Base-by-base conservation (phyloP, 2,888 invertebrate species). In the Clanis bilineata region DNA sequence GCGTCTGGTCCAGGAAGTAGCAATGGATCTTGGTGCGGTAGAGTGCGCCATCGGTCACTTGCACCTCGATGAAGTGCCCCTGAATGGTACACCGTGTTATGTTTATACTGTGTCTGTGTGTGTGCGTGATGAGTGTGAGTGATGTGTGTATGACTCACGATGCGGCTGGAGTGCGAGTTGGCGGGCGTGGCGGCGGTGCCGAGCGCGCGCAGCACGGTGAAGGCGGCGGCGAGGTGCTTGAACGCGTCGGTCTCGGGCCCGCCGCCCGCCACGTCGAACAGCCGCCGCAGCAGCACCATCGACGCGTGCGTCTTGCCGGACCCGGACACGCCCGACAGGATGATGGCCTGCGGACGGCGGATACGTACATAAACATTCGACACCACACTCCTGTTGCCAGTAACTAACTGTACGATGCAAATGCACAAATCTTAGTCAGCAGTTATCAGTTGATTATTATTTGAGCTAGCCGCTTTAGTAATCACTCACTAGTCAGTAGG, bases 21-120 rank as follows among this genome's bases (percentile, higher is more conserved):
- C 98, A 98, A 86, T 98, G 98, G 77, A 98, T 98, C 93, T 98
- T 98, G 43, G 98, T 98, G 80, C 98, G 95, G 90, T 98, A 98
- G 59, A 98, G 93, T 57, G 98, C 97, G 67, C 98, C 98, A 85
- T 98, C 98, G 45, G 98, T 97, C 69, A 98, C 97, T 91, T 98
- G 98, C 67, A 98, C 98, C 91, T 98, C 98, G 77, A 98, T 97
- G 86, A 98, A 98, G 89, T 98, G 97, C 18, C 98, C 98, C 97
- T 97, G 85, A 62, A 10, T 32, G 44, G 57, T 10, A 0, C 15
- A 56, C 38, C 6, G 36, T 36, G 36, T 36, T 9, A 36, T 36
- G 10, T 36, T n/a, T n/a, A 1, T 12, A 12, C 12, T 12, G n/a
- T 22, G 4, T n/a, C n/a, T n/a, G 22, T 39, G 60, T n/a, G 54